These are phyloP conservation scores for Hippocampus barbouri DNA, from an alignment of 2,113 vertebrate species.

Conservation along the genomic window DNA sequence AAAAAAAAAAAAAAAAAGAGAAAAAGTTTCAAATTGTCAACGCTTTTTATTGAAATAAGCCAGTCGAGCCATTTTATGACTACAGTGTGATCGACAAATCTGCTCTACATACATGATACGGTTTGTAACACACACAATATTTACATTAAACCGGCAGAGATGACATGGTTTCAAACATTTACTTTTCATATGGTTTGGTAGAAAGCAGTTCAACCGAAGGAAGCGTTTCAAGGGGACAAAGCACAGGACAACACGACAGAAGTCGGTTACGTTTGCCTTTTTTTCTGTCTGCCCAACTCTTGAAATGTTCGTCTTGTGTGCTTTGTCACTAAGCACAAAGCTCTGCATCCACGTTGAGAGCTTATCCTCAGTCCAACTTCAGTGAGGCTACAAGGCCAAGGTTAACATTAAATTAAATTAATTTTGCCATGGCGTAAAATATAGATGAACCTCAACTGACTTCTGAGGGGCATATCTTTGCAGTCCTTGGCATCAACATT, in stretches of 20 bases:
- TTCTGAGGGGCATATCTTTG: neutral
- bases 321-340: slow-evolving; percentile 11
- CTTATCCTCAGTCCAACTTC: neutral
- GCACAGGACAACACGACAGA: slow-evolving; percentile 17
- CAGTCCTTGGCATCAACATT: neutral
- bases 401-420: neutral
- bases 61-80: slow-evolving; percentile 36
- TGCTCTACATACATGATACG: slow-evolving; percentile 57
- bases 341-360: slow-evolving; percentile 6
- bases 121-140: slow-evolving; percentile 57
- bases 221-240: slow-evolving; percentile 13
- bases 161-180: slow-evolving; percentile 45
- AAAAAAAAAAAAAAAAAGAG: neutral
- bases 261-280: slow-evolving; percentile 11
- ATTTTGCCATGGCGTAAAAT: slow-evolving; percentile 1
- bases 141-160: slow-evolving; percentile 52
- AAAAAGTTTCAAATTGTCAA: slow-evolving; percentile 57
- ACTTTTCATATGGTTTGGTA: slow-evolving; percentile 65
- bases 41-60: slow-evolving; percentile 65
- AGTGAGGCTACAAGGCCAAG: neutral
- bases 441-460: neutral
- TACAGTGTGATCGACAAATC: slow-evolving; percentile 43
- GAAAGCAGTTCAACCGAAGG: slow-evolving; percentile 47
- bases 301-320: neutral
- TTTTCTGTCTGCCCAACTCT: slow-evolving; percentile 3